Evolutionary conservation across 2,113 vertebrate genomes (phyloP).

Genomic region (Potamarius usumacintae): DNA sequence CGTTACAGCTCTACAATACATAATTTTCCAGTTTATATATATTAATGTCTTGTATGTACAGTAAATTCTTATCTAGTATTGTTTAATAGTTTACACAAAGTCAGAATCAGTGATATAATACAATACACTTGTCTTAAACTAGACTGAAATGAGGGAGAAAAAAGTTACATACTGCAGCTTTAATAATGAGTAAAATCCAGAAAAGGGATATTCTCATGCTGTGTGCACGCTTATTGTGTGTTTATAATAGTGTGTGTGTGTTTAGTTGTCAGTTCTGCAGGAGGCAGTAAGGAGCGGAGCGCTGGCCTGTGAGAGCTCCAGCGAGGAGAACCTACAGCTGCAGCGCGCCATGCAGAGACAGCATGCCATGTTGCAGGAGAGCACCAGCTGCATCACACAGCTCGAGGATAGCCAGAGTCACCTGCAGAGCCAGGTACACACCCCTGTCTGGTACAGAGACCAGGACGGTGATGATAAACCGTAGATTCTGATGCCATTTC

Average conservation of each 20-base stretch:
- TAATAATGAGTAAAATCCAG: neutral
- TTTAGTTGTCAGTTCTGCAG: conserved; percentile 80
- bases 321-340: conserved; percentile 81
- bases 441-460: neutral
- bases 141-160: neutral
- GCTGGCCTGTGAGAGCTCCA: conserved; percentile 74
- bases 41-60: neutral
- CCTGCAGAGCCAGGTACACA: conserved; percentile 82
- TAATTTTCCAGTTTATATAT: no score
- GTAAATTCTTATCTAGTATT: neutral
- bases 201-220: neutral
- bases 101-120: no score
- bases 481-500: neutral
- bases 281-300: conserved; percentile 79
- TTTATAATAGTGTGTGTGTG: neutral
- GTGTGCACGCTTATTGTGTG: neutral
- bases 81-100: neutral
- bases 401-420: conserved; percentile 87
- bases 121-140: neutral
- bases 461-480: neutral
- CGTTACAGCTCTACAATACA: no score
- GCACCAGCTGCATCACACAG: conserved; percentile 80
- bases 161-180: neutral
- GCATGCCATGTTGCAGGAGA: conserved; percentile 89
- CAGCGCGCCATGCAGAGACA: conserved; percentile 86